Base-by-base conservation (phyloP, 2,797 vertebrate genomes). In the Silurus lanzhouensis region DNA sequence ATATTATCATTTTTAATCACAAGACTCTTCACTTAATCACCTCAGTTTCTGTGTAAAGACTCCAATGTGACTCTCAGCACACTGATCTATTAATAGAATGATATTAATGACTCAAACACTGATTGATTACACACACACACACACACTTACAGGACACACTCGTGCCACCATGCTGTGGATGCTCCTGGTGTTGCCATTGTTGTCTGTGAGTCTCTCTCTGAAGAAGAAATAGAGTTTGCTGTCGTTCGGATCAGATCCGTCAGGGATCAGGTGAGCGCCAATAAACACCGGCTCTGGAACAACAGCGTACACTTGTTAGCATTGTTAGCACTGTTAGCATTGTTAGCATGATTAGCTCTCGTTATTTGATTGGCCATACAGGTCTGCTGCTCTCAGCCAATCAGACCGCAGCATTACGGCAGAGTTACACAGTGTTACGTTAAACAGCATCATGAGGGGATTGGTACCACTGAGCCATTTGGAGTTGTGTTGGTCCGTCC, bases 401-500 rank as follows among this genome's bases (percentile, higher is more conserved):
- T 75, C 52, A 57, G 38, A 38, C 38, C 38, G 38, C 38, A 38
- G 38, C 38, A 52, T 52, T 52, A 52, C 1, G 48, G 48, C 48
- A 10, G 38, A 38, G 38, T 38, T 38, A 38, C 38, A 38, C 38
- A 38, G 38, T 52, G 48, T 52, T 52, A 7, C 48, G 38, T 5
- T 52, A 52, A 52, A 52, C 10, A 52, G 6, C 6, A 52, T 7
- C 48, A 52, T 52, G 48, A 52, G 10, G 27, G 46, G 27, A 8
- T 71, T 7, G 22, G 27, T 83, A 99, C 98, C 98, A 87, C 98
- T 99, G 4, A 99, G 95, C 98, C 98, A 99, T 90, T 99, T 99
- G 20, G 98, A 99, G 91, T 99, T 99, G 92, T 99, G 98, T 84
- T 99, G 98, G 91, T 99, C 98, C 0, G 97, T 98, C 89, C 98